Evolutionary conservation across 2,113 vertebrate genomes (phyloP).

Genomic region (Lasiurus borealis): DNA sequence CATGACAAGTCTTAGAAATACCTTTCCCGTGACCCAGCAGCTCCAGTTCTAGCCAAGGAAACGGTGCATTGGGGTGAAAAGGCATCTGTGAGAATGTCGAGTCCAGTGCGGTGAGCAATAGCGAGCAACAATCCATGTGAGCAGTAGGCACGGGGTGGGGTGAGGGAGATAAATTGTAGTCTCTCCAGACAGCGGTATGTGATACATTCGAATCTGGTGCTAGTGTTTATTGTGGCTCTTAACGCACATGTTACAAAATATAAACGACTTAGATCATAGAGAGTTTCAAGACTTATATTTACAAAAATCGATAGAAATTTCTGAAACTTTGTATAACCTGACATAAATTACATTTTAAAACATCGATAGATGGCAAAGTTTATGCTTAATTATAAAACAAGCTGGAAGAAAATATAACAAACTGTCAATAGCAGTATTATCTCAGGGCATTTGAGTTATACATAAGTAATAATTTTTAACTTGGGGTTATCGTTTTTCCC

Average conservation of each 20-base stretch:
- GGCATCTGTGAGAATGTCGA: background rate
- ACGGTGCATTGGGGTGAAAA: background rate
- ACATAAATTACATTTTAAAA: background rate
- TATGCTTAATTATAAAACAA: background rate
- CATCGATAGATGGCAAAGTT: background rate
- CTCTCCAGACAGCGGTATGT: background rate
- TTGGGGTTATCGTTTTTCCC: constrained; percentile 32
- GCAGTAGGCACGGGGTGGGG: background rate
- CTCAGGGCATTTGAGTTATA: background rate
- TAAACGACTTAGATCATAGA: background rate
- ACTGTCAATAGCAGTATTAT: background rate
- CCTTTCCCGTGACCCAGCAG: background rate
- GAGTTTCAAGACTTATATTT: background rate
- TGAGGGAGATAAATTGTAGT: too few relatives aligned
- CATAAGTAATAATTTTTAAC: constrained; percentile 28
- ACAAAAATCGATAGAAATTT: background rate
- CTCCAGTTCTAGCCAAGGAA: background rate
- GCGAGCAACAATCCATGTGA: background rate
- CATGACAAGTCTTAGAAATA: background rate
- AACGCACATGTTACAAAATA: background rate
- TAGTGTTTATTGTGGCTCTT: background rate
- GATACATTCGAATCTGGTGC: background rate
- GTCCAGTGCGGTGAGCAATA: background rate
- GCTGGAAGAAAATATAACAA: background rate
- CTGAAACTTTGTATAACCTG: background rate